Percentiles rank a stretch among this genome's conserved stretches.
Conservation (phyloP, 2,888 invertebrate species). For the Osedax frankpressi region DNA sequence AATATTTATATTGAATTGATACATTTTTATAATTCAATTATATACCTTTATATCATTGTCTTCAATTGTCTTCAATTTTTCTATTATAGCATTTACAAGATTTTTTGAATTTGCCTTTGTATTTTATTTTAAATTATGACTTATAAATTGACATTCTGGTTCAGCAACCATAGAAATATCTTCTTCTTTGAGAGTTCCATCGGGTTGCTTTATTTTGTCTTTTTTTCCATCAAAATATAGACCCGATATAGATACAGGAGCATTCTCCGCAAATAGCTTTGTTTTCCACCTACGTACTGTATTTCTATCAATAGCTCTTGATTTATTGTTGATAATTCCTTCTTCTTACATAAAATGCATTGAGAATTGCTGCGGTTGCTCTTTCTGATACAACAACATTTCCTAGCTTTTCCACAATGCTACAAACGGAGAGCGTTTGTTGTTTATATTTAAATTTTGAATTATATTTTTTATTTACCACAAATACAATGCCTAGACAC, state of each 20-base stretch:
- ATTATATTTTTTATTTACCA: too few relatives aligned
- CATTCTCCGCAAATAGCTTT: neutral
- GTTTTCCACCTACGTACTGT: neutral
- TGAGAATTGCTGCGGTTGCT: neutral
- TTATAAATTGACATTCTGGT: too few relatives aligned
- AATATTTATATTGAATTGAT: too few relatives aligned
- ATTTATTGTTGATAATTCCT: neutral
- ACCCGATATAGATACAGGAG: neutral
- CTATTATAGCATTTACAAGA: neutral
- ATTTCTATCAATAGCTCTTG: neutral
- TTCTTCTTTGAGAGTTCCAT: neutral
- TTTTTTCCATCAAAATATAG: neutral
- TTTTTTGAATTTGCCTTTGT: neutral
- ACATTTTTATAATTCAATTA: too few relatives aligned
- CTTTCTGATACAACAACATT: neutral
- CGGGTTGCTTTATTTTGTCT: neutral
- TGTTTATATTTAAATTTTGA: too few relatives aligned
- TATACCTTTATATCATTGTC: neutral
- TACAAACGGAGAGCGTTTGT: too few relatives aligned
- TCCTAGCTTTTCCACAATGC: too few relatives aligned
- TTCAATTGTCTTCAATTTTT: neutral
- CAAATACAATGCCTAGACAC: too few relatives aligned
- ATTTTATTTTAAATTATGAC: neutral
- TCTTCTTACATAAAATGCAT: neutral
- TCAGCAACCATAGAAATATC: neutral